phyloP scores from a whole-genome alignment of 2,113 vertebrate genomes.

The Notechis scutatus region DNA sequence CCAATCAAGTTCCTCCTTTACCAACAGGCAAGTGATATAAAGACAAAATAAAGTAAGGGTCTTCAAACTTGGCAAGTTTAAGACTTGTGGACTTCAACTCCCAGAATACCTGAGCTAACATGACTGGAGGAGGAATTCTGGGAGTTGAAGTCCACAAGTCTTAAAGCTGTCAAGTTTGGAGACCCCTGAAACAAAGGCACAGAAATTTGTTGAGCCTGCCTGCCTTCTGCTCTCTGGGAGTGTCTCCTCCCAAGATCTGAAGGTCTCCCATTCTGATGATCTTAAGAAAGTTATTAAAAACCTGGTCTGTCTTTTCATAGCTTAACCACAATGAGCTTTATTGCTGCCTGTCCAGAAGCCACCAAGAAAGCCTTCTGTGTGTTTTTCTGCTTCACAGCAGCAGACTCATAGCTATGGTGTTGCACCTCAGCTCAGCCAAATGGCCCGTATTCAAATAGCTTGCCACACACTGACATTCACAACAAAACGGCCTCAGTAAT shows the following conservation, averaged over 20 bases:
- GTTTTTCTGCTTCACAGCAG: slow-evolving; percentile 16
- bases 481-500: slow-evolving; percentile 40
- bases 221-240: neutral
- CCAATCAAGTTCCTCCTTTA: neutral
- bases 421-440: neutral
- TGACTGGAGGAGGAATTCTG: no score
- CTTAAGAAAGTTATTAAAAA: neutral
- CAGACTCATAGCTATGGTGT: neutral
- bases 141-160: no score
- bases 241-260: neutral
- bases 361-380: neutral
- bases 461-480: slow-evolving; percentile 49
- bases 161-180: no score
- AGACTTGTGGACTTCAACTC: no score
- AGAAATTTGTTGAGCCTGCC: neutral
- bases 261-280: neutral
- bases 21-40: neutral
- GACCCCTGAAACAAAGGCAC: neutral
- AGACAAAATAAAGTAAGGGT: neutral
- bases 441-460: slow-evolving; percentile 38
- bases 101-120: no score
- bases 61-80: no score
- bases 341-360: neutral
- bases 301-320: neutral
- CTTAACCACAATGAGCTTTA: slow-evolving; percentile 5